phyloP scores from a whole-genome alignment of 2,888 invertebrate species.

The Hoplodrina ambigua region DNA sequence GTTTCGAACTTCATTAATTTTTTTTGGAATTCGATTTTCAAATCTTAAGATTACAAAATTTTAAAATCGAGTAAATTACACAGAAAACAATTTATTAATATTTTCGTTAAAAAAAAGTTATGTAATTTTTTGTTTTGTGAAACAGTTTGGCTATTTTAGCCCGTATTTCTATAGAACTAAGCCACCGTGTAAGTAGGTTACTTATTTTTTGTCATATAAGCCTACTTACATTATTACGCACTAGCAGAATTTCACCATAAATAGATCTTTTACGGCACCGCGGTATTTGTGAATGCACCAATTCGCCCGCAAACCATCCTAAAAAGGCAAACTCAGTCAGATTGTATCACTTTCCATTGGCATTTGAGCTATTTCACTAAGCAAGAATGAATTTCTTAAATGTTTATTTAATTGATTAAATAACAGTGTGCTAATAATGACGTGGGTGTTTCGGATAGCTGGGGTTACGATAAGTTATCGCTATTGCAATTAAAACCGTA shows the following conservation, averaged over 20 bases:
- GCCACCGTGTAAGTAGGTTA: conserved; percentile 15
- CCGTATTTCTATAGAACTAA: conserved; percentile 2
- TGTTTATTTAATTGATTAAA: conserved; percentile 45
- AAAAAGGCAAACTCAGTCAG: conserved; percentile 54
- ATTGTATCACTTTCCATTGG: conserved; percentile 61
- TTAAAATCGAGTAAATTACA: too few species aligned
- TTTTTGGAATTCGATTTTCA: conserved; percentile 1
- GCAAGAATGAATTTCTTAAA: conserved; percentile 34
- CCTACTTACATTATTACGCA: conserved; percentile 34
- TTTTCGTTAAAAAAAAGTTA: neutral
- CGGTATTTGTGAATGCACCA: conserved; percentile 54
- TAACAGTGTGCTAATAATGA: conserved; percentile 22
- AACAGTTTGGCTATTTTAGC: conserved; percentile 11
- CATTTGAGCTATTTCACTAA: conserved; percentile 40
- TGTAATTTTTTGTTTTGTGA: neutral
- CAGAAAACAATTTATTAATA: neutral
- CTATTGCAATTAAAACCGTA: conserved; percentile 6
- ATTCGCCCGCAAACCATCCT: conserved; percentile 40
- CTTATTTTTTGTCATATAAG: conserved; percentile 27
- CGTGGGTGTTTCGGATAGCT: conserved; percentile 26
- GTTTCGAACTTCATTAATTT: too few species aligned
- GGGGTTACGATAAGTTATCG: conserved; percentile 11
- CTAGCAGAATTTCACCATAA: conserved; percentile 48
- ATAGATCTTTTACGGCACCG: conserved; percentile 23
- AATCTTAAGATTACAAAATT: conserved; percentile 1